These are phyloP conservation scores for Miltochrista miniata DNA, from an alignment of 2,888 invertebrate genomes.

Conservation along the genomic window DNA sequence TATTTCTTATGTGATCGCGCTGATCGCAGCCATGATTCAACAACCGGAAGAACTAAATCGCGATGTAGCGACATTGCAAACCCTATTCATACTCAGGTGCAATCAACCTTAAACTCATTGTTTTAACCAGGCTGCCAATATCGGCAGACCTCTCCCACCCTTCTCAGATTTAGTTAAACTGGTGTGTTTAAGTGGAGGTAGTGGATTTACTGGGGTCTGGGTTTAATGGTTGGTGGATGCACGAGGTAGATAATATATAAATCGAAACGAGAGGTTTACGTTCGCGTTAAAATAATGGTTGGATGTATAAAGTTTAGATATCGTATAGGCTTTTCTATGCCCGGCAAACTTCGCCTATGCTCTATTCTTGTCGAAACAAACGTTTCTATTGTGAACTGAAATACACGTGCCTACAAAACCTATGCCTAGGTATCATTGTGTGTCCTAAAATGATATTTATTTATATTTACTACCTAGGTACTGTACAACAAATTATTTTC, in stretches of 20 bases:
- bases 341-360: too few species aligned
- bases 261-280: conserved; percentile 57
- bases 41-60: conserved; percentile 59
- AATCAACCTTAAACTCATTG: conserved; percentile 78
- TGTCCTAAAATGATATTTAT: too few species aligned
- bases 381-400: too few species aligned
- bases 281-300: conserved; percentile 46
- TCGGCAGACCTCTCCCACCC: conserved; percentile 39
- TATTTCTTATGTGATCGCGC: conserved; percentile 49
- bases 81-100: conserved; percentile 70
- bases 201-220: conserved; percentile 26
- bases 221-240: conserved; percentile 51
- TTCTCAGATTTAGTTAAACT: conserved; percentile 10
- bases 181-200: conserved; percentile 18
- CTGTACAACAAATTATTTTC: too few species aligned
- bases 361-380: too few species aligned
- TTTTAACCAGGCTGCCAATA: conserved; percentile 49
- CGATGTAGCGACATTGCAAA: conserved; percentile 51
- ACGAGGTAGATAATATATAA: conserved; percentile 60
- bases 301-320: conserved; percentile 27
- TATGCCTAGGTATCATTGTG: too few species aligned
- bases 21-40: conserved; percentile 54
- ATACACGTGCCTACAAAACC: too few species aligned
- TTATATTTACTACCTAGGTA: too few species aligned
- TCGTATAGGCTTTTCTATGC: too few species aligned